A percentile compares a stretch with the other conserved stretches of the same genome.
These are phyloP conservation scores for Brachirus orientalis DNA, from an alignment of 2,113 vertebrate genomes.

Conservation along the genomic window DNA sequence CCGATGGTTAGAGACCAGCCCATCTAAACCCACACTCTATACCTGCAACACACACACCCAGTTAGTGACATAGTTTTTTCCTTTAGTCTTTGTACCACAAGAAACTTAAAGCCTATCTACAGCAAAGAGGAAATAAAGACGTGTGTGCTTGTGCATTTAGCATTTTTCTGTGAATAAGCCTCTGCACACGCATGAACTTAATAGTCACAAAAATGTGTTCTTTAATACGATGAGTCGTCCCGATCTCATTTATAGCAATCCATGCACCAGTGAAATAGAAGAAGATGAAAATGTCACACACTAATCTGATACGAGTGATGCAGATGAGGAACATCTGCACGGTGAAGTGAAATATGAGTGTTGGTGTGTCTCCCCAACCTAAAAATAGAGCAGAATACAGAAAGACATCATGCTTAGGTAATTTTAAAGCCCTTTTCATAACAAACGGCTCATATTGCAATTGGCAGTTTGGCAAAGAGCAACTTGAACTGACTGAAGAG, in stretches of 20 bases:
- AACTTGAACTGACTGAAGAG: slow-evolving; percentile 25
- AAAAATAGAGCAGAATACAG: slow-evolving; percentile 71
- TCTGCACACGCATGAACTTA: slow-evolving; percentile 4
- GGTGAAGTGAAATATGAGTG: slow-evolving; percentile 65
- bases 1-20: slow-evolving; percentile 56
- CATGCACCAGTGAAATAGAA: slow-evolving; percentile 30
- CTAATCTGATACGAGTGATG: slow-evolving; percentile 59
- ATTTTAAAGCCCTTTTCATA: slow-evolving; percentile 65
- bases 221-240: slow-evolving; percentile 9
- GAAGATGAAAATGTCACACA: slow-evolving; percentile 57
- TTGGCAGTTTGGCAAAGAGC: slow-evolving; percentile 52
- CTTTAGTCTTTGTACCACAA: slow-evolving; percentile 32
- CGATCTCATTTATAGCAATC: slow-evolving; percentile 18
- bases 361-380: slow-evolving; percentile 66
- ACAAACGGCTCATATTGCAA: slow-evolving; percentile 59
- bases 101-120: slow-evolving; percentile 30
- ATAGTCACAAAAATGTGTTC: slow-evolving; percentile 8
- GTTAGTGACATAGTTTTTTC: slow-evolving; percentile 65
- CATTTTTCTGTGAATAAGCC: slow-evolving; percentile 22
- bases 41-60: no score
- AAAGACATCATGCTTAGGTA: slow-evolving; percentile 62
- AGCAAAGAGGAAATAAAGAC: slow-evolving; percentile 34
- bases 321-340: slow-evolving; percentile 60
- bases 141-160: slow-evolving; percentile 4
- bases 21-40: slow-evolving; percentile 48